Conservation (phyloP, 2,113 vertebrate species). For the Nannospalax galili region DNA sequence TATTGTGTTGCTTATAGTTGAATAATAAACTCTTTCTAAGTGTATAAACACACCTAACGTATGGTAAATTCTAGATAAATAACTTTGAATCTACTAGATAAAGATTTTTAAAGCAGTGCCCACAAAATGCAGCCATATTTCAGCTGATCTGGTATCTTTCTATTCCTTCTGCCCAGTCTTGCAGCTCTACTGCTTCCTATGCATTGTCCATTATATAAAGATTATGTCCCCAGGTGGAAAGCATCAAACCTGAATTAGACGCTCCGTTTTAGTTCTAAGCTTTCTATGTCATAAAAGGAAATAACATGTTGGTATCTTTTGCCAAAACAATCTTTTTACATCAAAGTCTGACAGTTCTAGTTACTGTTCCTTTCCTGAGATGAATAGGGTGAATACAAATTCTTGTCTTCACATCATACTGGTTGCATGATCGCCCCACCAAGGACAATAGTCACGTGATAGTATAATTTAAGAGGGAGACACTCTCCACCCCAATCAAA, state of each 20-base stretch:
- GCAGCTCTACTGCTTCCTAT: not conserved
- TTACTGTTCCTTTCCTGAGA: constrained; percentile 22
- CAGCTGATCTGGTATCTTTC: not conserved
- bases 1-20: not conserved
- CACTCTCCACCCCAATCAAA: not conserved
- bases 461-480: not conserved
- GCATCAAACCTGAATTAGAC: not conserved
- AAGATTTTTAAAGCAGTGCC: constrained; percentile 3
- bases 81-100: constrained; percentile 38
- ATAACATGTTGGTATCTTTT: not conserved
- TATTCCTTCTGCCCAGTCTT: not conserved
- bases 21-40: not conserved
- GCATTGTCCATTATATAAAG: not conserved
- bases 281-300: constrained; percentile 57
- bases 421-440: not conserved
- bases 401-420: not conserved
- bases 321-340: constrained; percentile 29
- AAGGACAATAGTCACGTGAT: not conserved
- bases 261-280: constrained; percentile 39
- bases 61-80: constrained; percentile 45
- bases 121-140: not conserved
- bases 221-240: not conserved
- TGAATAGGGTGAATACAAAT: constrained; percentile 29
- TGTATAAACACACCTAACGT: constrained; percentile 3
- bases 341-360: constrained; percentile 46